Base-by-base conservation (phyloP, 2,797 vertebrate species). In the Anguilla obscura region DNA sequence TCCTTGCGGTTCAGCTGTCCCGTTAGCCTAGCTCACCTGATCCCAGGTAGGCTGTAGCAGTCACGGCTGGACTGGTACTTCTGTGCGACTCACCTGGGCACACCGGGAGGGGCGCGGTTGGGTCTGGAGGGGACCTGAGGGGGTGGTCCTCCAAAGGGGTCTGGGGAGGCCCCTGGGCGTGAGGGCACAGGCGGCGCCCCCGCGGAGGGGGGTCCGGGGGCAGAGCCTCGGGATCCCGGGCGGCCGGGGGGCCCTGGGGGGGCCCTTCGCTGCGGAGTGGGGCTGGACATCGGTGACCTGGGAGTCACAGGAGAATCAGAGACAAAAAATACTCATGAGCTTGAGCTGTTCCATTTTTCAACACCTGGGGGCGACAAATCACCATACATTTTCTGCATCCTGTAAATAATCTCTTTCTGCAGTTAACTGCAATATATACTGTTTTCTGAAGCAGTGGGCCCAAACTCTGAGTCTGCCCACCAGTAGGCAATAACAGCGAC, bases 211-310 rank as follows among this genome's bases (percentile, higher is more conserved):
- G 95, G 97, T 79, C 92, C 97, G 94, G 90, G 97, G 95, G 94
- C 97, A 0, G 97, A 96, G 1, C 96, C 96, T 85, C 98, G 97
- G 21, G 97, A 97, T 0, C 97, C 96, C 69, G 97, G 97, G 89
- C 98, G 97, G 3, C 95, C 95, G 8, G 97, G 97, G 0, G 98
- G 98, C 86, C 98, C 98, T 4, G 97, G 97, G 0, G 98, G 97
- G 80, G 98, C 98, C 92, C 98, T 95, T 76, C 98, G 97, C 93
- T 98, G 97, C 0, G 98, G 98, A 0, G 98, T 98, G 74, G 98
- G 98, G 92, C 98, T 99, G 94, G 97, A 98, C 0, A 98, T 98
- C 24, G 98, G 98, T 86, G 98, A 99, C 94, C 98, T 98, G 92
- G 5, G 24, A 83, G 54, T 90, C 88, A 86, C 89, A 91, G 66